Conservation (phyloP, 2,113 vertebrate species). For the Larimichthys polyactis region DNA sequence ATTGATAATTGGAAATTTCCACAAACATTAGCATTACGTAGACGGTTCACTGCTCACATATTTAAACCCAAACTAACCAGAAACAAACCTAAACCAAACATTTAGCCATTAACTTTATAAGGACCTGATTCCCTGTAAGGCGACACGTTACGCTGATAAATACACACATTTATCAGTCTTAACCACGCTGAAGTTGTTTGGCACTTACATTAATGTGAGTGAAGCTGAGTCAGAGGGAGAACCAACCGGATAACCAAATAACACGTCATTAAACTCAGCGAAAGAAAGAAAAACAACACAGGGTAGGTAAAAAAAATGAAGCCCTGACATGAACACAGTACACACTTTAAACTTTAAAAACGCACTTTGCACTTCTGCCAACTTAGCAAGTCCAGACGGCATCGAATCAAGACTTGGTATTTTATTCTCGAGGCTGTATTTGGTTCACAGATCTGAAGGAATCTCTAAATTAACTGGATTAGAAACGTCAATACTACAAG, state of each 20-base stretch:
- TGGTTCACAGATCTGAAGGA: too few relatives aligned
- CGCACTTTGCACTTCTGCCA: too few relatives aligned
- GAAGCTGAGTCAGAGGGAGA: not conserved
- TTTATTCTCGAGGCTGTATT: too few relatives aligned
- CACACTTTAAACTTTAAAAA: too few relatives aligned
- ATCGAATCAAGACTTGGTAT: not conserved
- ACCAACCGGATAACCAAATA: too few relatives aligned
- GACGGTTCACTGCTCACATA: too few relatives aligned
- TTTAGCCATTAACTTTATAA: too few relatives aligned
- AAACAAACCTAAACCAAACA: too few relatives aligned
- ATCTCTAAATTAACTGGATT: too few relatives aligned
- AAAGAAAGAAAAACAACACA: not conserved
- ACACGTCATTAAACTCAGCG: not conserved
- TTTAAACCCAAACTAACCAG: too few relatives aligned
- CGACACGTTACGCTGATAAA: not conserved
- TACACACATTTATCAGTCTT: not conserved
- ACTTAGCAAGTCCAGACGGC: not conserved
- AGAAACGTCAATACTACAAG: too few relatives aligned
- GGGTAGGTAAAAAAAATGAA: not conserved
- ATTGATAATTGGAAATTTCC: conserved; percentile 26
- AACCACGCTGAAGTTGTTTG: not conserved
- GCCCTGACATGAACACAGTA: not conserved
- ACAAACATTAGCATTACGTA: too few relatives aligned
- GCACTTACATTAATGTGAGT: not conserved
- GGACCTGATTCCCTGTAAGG: not conserved